phyloP scores from a whole-genome alignment of 1,140 invertebrate genomes.

The Phthorimaea operculella region DNA sequence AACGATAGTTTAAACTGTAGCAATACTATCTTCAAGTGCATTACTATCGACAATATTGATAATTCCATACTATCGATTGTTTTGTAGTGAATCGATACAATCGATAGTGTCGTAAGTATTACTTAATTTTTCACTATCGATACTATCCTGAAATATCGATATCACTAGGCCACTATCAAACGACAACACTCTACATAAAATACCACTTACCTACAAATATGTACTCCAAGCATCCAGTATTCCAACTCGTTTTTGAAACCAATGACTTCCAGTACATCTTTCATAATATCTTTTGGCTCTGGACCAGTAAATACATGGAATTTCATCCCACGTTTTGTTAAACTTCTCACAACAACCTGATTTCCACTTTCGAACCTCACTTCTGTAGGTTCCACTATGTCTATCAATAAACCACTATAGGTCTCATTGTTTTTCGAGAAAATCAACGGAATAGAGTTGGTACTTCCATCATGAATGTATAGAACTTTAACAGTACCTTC shows the following conservation, averaged over 20 bases:
- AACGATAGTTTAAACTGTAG: no score
- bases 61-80: no score
- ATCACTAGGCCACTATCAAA: no score
- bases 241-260: conserved; percentile 28
- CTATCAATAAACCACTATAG: conserved; percentile 48
- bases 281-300: conserved; percentile 46
- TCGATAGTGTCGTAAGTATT: no score
- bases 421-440: conserved; percentile 38
- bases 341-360: conserved; percentile 42
- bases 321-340: conserved; percentile 38
- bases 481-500: conserved; percentile 37
- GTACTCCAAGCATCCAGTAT: conserved; percentile 59
- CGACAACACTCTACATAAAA: background rate
- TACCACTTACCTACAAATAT: conserved; percentile 43
- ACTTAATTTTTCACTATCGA: no score
- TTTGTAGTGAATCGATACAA: no score
- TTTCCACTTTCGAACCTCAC: conserved; percentile 30
- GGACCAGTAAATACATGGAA: conserved; percentile 56
- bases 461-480: conserved; percentile 35
- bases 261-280: conserved; percentile 36
- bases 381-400: conserved; percentile 41
- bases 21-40: no score
- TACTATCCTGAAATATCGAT: no score
- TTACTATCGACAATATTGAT: no score
- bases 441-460: conserved; percentile 45